Percentiles rank a stretch among this genome's conserved stretches.
These are phyloP conservation scores for Ochropleura leucogaster DNA, from an alignment of 2,888 invertebrate species.

Conservation along the genomic window DNA sequence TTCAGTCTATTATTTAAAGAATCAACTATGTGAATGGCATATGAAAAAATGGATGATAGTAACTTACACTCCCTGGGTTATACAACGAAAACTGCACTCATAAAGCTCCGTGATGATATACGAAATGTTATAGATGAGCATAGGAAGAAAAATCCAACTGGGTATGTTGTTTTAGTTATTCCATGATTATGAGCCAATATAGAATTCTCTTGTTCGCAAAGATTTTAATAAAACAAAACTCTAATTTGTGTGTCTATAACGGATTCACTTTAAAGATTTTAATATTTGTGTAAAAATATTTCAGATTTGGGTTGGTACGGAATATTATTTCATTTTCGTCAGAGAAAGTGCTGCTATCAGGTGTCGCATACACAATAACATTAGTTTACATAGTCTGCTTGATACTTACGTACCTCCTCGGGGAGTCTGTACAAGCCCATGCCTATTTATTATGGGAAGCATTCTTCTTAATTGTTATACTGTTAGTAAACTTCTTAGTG, in stretches of 20 bases:
- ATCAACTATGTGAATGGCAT: conserved; percentile 66
- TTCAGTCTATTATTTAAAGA: conserved; percentile 15
- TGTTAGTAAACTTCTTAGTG: conserved; percentile 84
- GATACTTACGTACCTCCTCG: conserved; percentile 83
- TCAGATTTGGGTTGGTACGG: conserved; percentile 79
- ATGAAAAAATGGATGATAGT: conserved; percentile 79
- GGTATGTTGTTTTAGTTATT: conserved; percentile 71
- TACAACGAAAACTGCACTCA: conserved; percentile 92
- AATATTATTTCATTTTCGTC: conserved; percentile 88
- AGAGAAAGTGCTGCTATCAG: conserved; percentile 85
- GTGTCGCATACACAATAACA: conserved; percentile 86
- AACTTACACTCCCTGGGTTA: conserved; percentile 88
- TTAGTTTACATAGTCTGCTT: conserved; percentile 83
- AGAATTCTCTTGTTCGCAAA: not conserved
- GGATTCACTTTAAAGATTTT: not conserved
- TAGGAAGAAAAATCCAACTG: conserved; percentile 89
- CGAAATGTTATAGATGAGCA: conserved; percentile 91
- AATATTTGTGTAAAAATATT: conserved; percentile 63
- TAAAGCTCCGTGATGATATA: conserved; percentile 93
- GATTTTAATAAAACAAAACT: not conserved
- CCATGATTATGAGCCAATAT: not conserved
- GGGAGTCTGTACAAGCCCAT: conserved; percentile 84
- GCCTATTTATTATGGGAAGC: conserved; percentile 85
- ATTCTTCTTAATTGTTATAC: conserved; percentile 83
- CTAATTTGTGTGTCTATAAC: not conserved